Evolutionary conservation across 2,797 vertebrate genomes (phyloP).

Genomic region (Cuculus canorus): DNA sequence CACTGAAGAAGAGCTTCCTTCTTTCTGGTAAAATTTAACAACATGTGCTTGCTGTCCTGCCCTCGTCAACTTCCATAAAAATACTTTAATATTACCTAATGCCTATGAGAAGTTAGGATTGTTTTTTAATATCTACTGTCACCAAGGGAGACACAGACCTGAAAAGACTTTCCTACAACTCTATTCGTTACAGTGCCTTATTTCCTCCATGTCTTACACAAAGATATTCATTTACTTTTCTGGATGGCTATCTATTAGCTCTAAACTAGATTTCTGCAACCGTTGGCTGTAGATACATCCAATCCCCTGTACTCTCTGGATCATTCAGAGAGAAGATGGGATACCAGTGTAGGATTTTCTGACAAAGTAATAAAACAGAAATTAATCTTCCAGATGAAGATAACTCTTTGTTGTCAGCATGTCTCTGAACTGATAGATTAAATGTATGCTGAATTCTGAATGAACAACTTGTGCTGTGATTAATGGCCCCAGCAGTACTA

Average conservation of each 20-base stretch:
- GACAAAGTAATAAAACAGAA: constrained; percentile 4
- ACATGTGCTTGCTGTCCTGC: neutral
- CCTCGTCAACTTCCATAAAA: neutral
- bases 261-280: neutral
- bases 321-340: constrained; percentile 1
- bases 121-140: neutral
- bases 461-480: neutral
- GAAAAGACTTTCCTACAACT: neutral
- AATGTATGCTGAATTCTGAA: neutral
- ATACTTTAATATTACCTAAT: neutral
- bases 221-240: neutral
- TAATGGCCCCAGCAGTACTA: neutral
- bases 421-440: neutral
- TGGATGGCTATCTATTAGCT: neutral
- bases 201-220: neutral
- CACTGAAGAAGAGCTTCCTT: neutral
- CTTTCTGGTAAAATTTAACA: neutral
- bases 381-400: neutral
- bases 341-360: neutral
- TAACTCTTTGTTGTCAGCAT: neutral
- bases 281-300: neutral
- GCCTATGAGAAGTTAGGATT: neutral
- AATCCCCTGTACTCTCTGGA: neutral
- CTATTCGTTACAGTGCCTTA: neutral
- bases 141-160: neutral